phyloP scores from a whole-genome alignment of 2,797 vertebrate species.

The Liparis tanakae region DNA sequence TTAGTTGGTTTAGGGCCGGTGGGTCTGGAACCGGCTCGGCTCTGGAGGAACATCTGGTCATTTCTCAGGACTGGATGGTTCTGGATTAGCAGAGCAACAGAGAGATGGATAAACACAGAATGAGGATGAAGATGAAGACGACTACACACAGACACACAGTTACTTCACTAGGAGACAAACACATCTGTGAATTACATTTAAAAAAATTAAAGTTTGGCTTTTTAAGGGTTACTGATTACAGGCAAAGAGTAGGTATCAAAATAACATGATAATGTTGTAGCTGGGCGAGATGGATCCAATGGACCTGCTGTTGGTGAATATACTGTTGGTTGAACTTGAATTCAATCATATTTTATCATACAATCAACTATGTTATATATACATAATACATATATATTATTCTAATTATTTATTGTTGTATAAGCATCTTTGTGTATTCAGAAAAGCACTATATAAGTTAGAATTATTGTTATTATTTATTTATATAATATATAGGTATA shows the following conservation, averaged over 20 bases:
- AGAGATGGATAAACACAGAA: not conserved
- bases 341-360: conserved; percentile 5
- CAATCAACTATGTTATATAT: not conserved
- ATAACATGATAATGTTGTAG: not conserved
- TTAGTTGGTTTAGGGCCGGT: too few relatives aligned
- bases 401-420: too few relatives aligned
- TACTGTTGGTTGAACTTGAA: not conserved
- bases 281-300: fast-evolving
- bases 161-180: not conserved
- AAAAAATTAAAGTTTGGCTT: not conserved
- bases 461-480: not conserved
- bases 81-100: not conserved
- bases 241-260: not conserved
- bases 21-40: too few relatives aligned
- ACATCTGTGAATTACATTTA: not conserved
- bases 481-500: not conserved
- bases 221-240: not conserved
- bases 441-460: too few relatives aligned
- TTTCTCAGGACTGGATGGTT: not conserved
- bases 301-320: not conserved
- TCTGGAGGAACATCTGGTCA: too few relatives aligned
- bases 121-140: too few relatives aligned
- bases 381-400: too few relatives aligned
- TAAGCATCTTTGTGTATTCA: too few relatives aligned
- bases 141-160: not conserved